Evolutionary conservation across 2,113 vertebrate genomes (phyloP).

Genomic region (Alaudala cheleensis): DNA sequence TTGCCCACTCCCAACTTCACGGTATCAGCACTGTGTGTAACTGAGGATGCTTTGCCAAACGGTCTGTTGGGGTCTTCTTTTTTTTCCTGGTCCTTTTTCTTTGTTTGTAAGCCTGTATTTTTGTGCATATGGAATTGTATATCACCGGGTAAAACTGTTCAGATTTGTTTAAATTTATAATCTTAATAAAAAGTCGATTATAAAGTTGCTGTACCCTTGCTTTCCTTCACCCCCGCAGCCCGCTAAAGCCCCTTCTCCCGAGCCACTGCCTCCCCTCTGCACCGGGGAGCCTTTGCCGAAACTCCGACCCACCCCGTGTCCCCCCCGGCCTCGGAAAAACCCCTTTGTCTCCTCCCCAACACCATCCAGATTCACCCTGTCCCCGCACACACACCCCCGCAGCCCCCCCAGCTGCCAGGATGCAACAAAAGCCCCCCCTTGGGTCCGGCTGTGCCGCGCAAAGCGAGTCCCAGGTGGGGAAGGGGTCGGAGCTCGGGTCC

Average conservation of each 20-base stretch:
- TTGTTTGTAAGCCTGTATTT: constrained; percentile 86
- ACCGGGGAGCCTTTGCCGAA: not conserved
- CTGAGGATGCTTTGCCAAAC: constrained; percentile 85
- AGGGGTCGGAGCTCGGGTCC: not conserved
- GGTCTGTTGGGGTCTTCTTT: constrained; percentile 68
- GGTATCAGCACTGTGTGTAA: constrained; percentile 84
- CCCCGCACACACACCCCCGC: not conserved
- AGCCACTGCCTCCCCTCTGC: not conserved
- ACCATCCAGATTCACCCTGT: not conserved
- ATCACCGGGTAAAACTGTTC: constrained; percentile 94
- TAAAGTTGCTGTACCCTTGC: constrained; percentile 32
- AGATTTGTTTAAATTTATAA: constrained; percentile 93
- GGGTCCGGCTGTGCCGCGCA: not conserved
- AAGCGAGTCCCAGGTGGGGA: not conserved
- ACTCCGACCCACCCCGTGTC: not conserved
- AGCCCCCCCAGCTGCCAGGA: not conserved
- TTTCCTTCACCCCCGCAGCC: not conserved
- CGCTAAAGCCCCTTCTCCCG: not conserved
- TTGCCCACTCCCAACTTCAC: constrained; percentile 74
- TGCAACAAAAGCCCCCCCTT: not conserved
- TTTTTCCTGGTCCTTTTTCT: constrained; percentile 18
- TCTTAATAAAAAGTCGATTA: constrained; percentile 88
- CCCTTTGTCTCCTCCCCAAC: not conserved
- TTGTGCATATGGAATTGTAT: constrained; percentile 90
- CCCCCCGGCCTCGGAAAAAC: not conserved